A percentile compares a stretch with the other conserved stretches of the same genome.
These are phyloP conservation scores for Agapornis roseicollis DNA, from an alignment of 2,113 vertebrate species.

Conservation along the genomic window DNA sequence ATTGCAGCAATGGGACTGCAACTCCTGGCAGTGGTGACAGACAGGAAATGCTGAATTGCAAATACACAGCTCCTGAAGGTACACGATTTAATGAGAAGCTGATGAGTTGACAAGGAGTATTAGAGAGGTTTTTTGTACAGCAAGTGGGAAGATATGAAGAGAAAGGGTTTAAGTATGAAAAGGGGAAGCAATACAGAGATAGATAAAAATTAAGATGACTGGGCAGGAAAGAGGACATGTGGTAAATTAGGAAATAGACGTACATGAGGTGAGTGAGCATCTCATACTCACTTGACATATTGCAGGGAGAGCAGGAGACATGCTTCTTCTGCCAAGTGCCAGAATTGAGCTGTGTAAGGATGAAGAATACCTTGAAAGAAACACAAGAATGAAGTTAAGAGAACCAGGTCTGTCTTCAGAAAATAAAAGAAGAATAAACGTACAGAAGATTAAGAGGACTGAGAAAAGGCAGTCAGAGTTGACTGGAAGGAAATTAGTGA, in stretches of 20 bases:
- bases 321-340: background rate
- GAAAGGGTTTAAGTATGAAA: background rate
- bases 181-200: background rate
- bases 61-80: background rate
- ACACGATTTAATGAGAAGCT: background rate
- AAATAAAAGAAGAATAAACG: background rate
- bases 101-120: background rate
- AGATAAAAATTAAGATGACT: background rate
- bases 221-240: background rate
- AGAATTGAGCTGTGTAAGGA: background rate
- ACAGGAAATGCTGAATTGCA: background rate
- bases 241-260: background rate
- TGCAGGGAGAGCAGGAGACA: background rate
- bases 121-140: background rate
- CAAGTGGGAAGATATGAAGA: background rate
- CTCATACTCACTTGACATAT: background rate
- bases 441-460: background rate
- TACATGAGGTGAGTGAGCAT: background rate
- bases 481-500: constrained; percentile 18
- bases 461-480: background rate
- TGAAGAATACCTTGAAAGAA: constrained; percentile 4
- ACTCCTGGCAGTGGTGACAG: background rate
- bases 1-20: background rate
- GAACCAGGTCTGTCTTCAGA: background rate
- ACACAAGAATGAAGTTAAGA: background rate